A percentile compares a stretch with the other conserved stretches of the same genome.
These are phyloP conservation scores for Dione vanillae DNA, from an alignment of 2,888 invertebrate genomes.

Conservation along the genomic window DNA sequence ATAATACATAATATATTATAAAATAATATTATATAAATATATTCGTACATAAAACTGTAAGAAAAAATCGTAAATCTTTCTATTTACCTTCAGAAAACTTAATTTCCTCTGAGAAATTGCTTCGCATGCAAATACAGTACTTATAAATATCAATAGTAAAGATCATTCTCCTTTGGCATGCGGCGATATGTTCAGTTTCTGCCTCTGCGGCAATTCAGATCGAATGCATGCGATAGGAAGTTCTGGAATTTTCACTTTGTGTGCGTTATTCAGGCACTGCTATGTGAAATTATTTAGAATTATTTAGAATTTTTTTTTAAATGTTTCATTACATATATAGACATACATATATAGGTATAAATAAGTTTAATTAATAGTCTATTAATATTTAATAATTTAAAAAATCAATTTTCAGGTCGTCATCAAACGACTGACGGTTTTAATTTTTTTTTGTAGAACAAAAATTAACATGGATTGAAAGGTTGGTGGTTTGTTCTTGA, in stretches of 20 bases:
- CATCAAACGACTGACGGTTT: too few species aligned
- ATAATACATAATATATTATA: not conserved
- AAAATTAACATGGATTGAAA: too few species aligned
- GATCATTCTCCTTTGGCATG: not conserved
- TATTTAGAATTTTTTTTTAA: too few species aligned
- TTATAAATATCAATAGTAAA: not conserved
- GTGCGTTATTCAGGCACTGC: constrained; percentile 12
- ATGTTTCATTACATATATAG: too few species aligned
- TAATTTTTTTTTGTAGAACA: too few species aligned
- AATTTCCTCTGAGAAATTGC: constrained; percentile 10
- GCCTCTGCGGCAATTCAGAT: constrained; percentile 30
- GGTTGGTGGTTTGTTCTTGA: too few species aligned
- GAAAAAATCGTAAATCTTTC: not conserved
- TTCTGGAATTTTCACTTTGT: constrained; percentile 17
- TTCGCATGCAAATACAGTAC: not conserved
- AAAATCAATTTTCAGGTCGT: too few species aligned
- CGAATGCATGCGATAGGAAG: constrained; percentile 30
- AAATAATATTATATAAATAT: not conserved
- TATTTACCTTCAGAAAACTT: constrained; percentile 20
- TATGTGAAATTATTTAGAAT: not conserved
- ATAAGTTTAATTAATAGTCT: too few species aligned
- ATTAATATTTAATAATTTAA: too few species aligned
- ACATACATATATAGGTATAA: too few species aligned
- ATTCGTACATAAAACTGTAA: too few species aligned
- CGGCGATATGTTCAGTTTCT: constrained; percentile 22